Evolutionary conservation across 2,113 vertebrate species (phyloP).

Genomic region (Sylvilagus bachmani): DNA sequence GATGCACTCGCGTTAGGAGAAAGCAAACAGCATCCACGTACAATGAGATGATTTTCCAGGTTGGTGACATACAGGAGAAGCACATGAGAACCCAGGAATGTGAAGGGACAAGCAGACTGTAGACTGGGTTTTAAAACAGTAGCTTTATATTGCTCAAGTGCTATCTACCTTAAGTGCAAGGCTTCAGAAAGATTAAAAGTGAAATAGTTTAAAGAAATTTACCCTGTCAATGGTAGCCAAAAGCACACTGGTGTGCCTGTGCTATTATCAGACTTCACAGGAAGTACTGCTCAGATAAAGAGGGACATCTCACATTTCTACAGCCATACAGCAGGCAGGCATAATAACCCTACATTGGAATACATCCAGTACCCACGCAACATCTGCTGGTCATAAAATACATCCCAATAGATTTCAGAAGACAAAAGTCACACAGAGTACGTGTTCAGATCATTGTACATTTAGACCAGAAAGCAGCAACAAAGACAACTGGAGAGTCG

Average conservation of each 20-base stretch:
- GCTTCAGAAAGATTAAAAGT: not conserved
- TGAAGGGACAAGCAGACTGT: not conserved
- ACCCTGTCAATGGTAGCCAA: not conserved
- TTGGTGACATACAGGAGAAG: not conserved
- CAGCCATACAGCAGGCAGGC: not conserved
- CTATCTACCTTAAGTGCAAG: not conserved
- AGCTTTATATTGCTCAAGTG: not conserved
- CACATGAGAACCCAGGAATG: not conserved
- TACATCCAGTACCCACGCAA: not conserved
- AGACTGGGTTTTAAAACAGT: not conserved
- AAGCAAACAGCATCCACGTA: not conserved
- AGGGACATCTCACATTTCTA: not conserved
- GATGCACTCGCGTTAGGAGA: not conserved
- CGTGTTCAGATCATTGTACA: not conserved
- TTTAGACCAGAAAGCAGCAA: conserved; percentile 11
- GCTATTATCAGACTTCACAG: not conserved
- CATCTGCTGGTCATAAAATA: not conserved
- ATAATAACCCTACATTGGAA: not conserved
- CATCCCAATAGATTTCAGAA: not conserved
- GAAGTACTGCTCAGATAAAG: not conserved
- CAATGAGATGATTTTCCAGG: not conserved
- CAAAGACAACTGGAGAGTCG: not conserved
- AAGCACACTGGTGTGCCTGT: not conserved
- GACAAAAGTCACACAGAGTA: not conserved
- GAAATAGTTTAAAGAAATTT: not conserved